Evolutionary conservation across 2,888 invertebrate genomes (phyloP).

Genomic region (Lepidonotus clava): DNA sequence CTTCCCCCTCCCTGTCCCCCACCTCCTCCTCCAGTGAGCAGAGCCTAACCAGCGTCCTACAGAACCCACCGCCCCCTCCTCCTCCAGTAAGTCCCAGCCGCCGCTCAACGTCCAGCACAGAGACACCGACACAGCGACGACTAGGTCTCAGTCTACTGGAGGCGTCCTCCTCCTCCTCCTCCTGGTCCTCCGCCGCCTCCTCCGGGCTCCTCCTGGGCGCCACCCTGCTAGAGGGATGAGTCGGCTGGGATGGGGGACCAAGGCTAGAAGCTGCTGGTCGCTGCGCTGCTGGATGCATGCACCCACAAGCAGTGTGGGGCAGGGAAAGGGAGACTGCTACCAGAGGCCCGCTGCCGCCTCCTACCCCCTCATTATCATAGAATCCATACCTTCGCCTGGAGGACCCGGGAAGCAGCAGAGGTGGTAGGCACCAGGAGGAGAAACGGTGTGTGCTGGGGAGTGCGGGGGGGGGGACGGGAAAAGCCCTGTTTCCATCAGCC

Average conservation of each 20-base stretch:
- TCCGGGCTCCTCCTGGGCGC: background rate
- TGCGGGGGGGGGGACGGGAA: too few species aligned
- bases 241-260: too few species aligned
- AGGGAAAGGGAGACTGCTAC: background rate
- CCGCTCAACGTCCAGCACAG: background rate
- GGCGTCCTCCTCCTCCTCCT: background rate
- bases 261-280: background rate
- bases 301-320: background rate
- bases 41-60: too few species aligned
- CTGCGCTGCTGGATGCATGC: background rate
- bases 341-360: background rate
- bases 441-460: too few species aligned
- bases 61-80: too few species aligned
- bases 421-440: too few species aligned
- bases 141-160: background rate
- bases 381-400: conserved; percentile 15
- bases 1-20: too few species aligned
- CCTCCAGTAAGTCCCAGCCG: background rate
- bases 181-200: background rate
- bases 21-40: too few species aligned
- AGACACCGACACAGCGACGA: background rate
- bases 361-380: background rate
- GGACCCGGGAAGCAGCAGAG: too few species aligned
- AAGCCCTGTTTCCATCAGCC: too few species aligned
- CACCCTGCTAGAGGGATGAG: background rate